Conservation (phyloP, 2,113 vertebrate genomes). For the Puma concolor region DNA sequence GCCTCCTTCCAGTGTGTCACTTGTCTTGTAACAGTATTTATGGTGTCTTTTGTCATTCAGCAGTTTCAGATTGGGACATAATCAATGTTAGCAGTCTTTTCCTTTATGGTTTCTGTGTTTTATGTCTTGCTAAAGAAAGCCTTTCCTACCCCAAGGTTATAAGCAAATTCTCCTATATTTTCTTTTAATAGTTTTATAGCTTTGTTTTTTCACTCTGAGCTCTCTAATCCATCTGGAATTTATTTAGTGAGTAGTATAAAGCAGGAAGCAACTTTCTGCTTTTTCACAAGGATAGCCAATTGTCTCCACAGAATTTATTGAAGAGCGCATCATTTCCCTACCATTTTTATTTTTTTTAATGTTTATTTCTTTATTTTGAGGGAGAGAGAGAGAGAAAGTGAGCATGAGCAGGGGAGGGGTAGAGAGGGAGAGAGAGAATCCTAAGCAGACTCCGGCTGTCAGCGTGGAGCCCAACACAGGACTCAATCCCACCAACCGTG, state of each 20-base stretch:
- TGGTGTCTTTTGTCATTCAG: conserved; percentile 33
- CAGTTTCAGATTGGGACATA: conserved; percentile 67
- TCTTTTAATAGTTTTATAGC: conserved; percentile 77
- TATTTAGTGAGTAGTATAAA: conserved; percentile 66
- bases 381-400: too few species aligned
- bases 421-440: too few species aligned
- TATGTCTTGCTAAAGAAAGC: conserved; percentile 72
- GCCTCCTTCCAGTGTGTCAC: conserved; percentile 11
- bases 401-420: too few species aligned
- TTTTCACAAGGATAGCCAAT: conserved; percentile 53
- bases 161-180: conserved; percentile 74
- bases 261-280: conserved; percentile 51
- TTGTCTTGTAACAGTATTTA: conserved; percentile 53
- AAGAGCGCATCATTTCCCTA: background rate
- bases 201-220: conserved; percentile 54
- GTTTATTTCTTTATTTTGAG: too few species aligned
- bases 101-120: conserved; percentile 72
- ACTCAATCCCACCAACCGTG: too few species aligned
- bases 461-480: too few species aligned
- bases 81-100: conserved; percentile 71
- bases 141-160: conserved; percentile 76
- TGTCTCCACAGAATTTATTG: background rate
- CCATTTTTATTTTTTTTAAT: background rate
- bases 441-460: too few species aligned
- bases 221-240: conserved; percentile 76